Evolutionary conservation across 2,113 vertebrate genomes (phyloP), one percentile per base, ranked within the genome.

Genomic region (Phyllopteryx taeniolatus): DNA sequence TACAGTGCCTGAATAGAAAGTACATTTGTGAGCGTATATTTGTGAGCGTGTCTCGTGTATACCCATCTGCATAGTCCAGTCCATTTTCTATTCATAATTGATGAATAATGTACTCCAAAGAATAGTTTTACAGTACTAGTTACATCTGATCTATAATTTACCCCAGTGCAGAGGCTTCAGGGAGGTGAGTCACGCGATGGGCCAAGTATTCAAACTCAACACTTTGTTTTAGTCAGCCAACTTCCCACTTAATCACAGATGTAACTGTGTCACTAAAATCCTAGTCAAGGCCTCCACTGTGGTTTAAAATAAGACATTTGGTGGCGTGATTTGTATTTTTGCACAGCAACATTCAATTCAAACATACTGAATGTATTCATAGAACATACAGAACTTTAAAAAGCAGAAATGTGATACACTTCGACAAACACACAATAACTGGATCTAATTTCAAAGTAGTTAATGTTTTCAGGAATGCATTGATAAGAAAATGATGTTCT

Each of bases 41-140:
- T 57, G 42, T 75, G 60, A 13, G n/a, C 70, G 63, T 70, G 49
- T 72, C 39, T 73, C 1, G 1, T 22, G 46, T 63, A 71, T 64
- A 57, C 42, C 33, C 5, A 59, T 79, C 75, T 59, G 70, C 60
- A 67, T 68, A 54, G 65, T 54, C 27, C 44, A 78, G 35, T 66
- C 43, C 53, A 84, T 87, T 80, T 74, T 71, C 70, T 67, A 85
- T 87, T 83, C 73, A 89, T 56, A n/a, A 73, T 79, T 14, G 51
- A 83, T 90, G 56, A 89, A 89, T 88, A 83, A 89, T 88, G 83
- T 43, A 90, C 35, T 65, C 63, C 81, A 81, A 85, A 83, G 80
- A 87, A 80, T 86, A 75, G 39, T 84, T 90, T 90, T 83, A 80
- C 85, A 85, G 79, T 71, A 81, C 71, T 68, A 33, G 85, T 87